phyloP scores from a whole-genome alignment of 2,888 invertebrate species.

The Ennomos quercinarius region DNA sequence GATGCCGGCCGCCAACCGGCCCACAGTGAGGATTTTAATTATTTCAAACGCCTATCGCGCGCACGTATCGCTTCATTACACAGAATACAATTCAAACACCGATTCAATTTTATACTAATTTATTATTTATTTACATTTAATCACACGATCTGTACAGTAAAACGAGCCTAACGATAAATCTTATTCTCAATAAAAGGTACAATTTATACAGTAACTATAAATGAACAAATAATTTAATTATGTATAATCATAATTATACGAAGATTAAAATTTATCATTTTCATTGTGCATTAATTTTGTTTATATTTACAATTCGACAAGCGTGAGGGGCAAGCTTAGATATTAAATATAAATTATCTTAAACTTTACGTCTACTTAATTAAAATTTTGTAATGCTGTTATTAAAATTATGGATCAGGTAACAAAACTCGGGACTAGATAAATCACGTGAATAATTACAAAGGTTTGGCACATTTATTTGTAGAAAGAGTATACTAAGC shows the following conservation, averaged over 20 bases:
- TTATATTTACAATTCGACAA: constrained; percentile 76
- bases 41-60: constrained; percentile 36
- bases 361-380: constrained; percentile 43
- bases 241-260: constrained; percentile 43
- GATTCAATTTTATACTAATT: constrained; percentile 74
- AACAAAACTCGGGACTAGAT: constrained; percentile 40
- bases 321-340: constrained; percentile 80
- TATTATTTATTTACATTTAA: constrained; percentile 67
- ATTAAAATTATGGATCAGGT: constrained; percentile 39
- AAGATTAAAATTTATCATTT: constrained; percentile 56
- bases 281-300: constrained; percentile 71
- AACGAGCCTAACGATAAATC: constrained; percentile 66
- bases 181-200: constrained; percentile 78
- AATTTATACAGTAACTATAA: constrained; percentile 69
- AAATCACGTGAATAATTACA: constrained; percentile 35
- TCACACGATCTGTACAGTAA: constrained; percentile 78
- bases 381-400: constrained; percentile 34
- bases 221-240: constrained; percentile 61
- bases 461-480: constrained; percentile 68
- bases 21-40: constrained; percentile 57
- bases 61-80: constrained; percentile 24
- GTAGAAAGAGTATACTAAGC: constrained; percentile 52
- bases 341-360: constrained; percentile 41
- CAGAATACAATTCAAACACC: constrained; percentile 39
- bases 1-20: constrained; percentile 29